These are phyloP conservation scores for Peromyscus nudipes DNA, from an alignment of 2,797 vertebrate species.

Conservation along the genomic window DNA sequence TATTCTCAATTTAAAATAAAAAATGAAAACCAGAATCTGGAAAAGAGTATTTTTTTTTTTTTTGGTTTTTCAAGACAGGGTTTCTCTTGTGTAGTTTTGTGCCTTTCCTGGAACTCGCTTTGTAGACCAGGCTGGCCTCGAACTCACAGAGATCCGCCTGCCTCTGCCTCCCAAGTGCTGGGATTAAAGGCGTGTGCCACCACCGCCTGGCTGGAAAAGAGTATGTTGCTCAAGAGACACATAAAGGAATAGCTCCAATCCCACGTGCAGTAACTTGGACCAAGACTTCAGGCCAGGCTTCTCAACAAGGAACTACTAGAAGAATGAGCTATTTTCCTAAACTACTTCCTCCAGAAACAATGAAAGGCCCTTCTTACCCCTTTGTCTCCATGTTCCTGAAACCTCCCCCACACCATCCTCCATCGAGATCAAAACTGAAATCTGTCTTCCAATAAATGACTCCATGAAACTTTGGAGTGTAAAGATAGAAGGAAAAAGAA, in stretches of 20 bases:
- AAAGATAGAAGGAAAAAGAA: not conserved
- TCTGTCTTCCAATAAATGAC: not conserved
- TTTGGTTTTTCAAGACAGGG: no score
- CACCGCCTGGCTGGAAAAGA: not conserved
- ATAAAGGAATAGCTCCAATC: not conserved
- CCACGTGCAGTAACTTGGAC: not conserved
- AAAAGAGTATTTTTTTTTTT: not conserved
- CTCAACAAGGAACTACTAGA: not conserved
- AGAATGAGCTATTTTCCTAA: not conserved
- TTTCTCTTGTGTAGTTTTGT: no score
- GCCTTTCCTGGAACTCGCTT: no score
- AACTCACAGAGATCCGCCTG: no score
- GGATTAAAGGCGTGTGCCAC: no score
- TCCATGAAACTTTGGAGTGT: not conserved
- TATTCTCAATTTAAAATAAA: conserved; percentile 33
- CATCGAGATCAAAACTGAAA: not conserved
- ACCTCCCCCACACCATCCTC: not conserved
- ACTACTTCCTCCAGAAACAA: not conserved
- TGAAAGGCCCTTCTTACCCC: not conserved
- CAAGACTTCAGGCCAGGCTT: not conserved
- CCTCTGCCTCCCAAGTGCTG: no score
- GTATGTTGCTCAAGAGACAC: not conserved
- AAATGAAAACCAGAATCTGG: not conserved
- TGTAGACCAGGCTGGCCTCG: no score
- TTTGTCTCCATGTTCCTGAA: not conserved